Evolutionary conservation across 2,113 vertebrate species (phyloP).

Genomic region (Scartelaos histophorus): DNA sequence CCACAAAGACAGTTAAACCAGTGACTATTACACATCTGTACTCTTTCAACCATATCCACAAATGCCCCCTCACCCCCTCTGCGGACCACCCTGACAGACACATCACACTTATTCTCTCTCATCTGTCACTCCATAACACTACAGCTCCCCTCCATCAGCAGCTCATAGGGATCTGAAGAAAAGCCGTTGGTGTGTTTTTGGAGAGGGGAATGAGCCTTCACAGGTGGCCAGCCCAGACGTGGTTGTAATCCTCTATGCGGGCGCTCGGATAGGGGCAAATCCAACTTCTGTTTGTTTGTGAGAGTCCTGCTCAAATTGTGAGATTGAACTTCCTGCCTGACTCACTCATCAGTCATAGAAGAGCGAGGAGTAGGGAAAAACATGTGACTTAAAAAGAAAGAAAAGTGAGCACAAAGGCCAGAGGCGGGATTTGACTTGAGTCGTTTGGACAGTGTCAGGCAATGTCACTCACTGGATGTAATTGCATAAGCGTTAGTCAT

Average conservation of each 20-base stretch:
- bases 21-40: constrained; percentile 23
- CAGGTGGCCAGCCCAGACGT: constrained; percentile 56
- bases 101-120: constrained; percentile 27
- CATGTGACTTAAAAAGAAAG: constrained; percentile 34
- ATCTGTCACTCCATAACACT: constrained; percentile 24
- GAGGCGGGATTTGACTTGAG: constrained; percentile 58
- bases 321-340: constrained; percentile 52
- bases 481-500: constrained; percentile 52
- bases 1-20: neutral
- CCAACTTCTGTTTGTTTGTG: constrained; percentile 22
- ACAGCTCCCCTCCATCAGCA: constrained; percentile 23
- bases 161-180: constrained; percentile 35
- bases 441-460: constrained; percentile 55
- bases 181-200: constrained; percentile 26
- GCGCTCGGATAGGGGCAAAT: constrained; percentile 46
- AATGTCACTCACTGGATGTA: constrained; percentile 49
- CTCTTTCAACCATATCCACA: constrained; percentile 16
- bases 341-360: constrained; percentile 37
- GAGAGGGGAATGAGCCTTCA: constrained; percentile 39
- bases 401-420: constrained; percentile 50
- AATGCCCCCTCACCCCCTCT: neutral
- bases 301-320: constrained; percentile 4
- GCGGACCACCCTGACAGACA: constrained; percentile 1
- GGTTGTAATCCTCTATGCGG: constrained; percentile 53
- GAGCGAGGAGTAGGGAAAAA: constrained; percentile 19